Percentiles rank a stretch among this genome's conserved stretches.
Conservation (phyloP, 2,888 invertebrate species). For the Hypolimnas misippus region DNA sequence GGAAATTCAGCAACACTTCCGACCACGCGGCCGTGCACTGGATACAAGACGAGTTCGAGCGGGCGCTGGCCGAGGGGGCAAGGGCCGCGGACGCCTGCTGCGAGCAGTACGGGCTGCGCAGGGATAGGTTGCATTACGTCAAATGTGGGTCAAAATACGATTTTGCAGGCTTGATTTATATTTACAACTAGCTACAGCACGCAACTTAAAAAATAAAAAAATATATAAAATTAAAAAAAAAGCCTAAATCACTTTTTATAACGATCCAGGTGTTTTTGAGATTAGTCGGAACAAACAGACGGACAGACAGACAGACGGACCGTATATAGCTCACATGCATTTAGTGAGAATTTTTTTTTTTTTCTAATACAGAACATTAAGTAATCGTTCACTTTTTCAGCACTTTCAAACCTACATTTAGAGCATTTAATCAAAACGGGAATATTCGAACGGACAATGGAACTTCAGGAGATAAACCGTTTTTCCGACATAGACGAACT, state of each 20-base stretch:
- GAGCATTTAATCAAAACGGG: slow-evolving; percentile 79
- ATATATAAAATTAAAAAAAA: no score
- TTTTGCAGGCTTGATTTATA: no score
- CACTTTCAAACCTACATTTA: slow-evolving; percentile 80
- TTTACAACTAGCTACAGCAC: no score
- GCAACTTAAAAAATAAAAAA: neutral
- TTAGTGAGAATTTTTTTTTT: no score
- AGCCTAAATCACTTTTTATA: no score
- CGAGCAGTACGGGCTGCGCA: slow-evolving; percentile 65
- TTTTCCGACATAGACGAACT: slow-evolving; percentile 84
- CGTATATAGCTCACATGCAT: no score
- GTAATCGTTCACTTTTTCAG: no score
- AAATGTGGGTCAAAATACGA: slow-evolving; percentile 68
- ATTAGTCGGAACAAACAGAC: no score
- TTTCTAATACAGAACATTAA: no score
- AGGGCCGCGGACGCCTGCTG: slow-evolving; percentile 68
- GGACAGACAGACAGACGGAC: no score
- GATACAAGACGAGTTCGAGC: slow-evolving; percentile 81
- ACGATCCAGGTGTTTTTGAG: no score
- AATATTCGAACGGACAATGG: slow-evolving; percentile 56
- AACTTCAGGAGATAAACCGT: slow-evolving; percentile 66
- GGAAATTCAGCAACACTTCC: slow-evolving; percentile 77
- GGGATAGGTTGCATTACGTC: slow-evolving; percentile 78
- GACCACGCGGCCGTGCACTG: slow-evolving; percentile 86
- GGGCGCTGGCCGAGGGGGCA: slow-evolving; percentile 52